Conservation (phyloP, 2,113 vertebrate species). For the Neodontobutis hainanensis region DNA sequence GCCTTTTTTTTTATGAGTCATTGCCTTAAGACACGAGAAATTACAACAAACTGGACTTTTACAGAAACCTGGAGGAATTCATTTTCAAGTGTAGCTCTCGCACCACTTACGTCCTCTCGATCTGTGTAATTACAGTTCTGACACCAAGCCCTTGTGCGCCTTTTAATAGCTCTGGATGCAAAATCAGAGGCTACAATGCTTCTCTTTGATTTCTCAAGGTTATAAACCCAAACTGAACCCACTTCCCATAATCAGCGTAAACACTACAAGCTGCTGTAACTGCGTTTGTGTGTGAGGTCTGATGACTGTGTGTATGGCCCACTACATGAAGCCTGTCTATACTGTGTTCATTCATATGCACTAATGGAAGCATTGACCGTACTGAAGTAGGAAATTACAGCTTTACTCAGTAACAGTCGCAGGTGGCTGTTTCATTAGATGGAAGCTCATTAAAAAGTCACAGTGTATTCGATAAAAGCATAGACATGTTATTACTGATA, state of each 20-base stretch:
- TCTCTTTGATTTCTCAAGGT: constrained; percentile 55
- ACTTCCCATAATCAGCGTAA: constrained; percentile 29
- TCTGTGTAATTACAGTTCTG: constrained; percentile 62
- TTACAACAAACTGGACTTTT: constrained; percentile 70
- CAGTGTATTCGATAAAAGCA: neutral
- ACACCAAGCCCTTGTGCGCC: constrained; percentile 27
- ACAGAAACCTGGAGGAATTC: constrained; percentile 62
- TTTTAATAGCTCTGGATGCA: constrained; percentile 18
- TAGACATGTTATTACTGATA: neutral
- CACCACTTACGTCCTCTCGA: constrained; percentile 51
- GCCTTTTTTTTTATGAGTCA: constrained; percentile 67
- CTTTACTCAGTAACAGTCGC: constrained; percentile 34
- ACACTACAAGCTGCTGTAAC: constrained; percentile 36
- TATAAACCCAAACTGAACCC: constrained; percentile 26
- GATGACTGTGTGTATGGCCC: neutral
- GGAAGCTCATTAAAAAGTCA: constrained; percentile 34
- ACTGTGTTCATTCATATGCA: constrained; percentile 3
- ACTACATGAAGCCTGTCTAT: neutral
- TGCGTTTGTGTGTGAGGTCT: constrained; percentile 32
- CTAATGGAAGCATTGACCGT: constrained; percentile 17
- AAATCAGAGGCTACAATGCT: constrained; percentile 47
- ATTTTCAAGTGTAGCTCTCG: constrained; percentile 58
- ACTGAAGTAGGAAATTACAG: constrained; percentile 47
- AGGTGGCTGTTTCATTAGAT: constrained; percentile 37
- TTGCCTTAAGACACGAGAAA: constrained; percentile 64